Base-by-base conservation (phyloP, 2,888 invertebrate species). In the Ectemnius lituratus region DNA sequence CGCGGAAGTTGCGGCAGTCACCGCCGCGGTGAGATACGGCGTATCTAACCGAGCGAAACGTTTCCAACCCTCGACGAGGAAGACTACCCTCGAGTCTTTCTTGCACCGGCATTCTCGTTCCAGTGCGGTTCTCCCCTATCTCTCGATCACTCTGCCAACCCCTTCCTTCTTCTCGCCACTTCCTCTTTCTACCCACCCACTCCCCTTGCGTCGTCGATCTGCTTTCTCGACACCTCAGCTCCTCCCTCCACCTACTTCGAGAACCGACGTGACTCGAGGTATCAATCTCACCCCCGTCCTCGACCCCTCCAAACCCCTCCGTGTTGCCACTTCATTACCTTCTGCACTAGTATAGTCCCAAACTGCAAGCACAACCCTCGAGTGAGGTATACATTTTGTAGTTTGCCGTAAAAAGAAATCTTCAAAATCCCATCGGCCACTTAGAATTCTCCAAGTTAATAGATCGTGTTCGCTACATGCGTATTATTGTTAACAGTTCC, bases 311-410 rank as follows among this genome's bases (percentile, higher is more conserved):
- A 85, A 88, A 86, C 86, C 84, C 82, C 86, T 84, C 82, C 87
- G 85, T 87, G 89, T 89, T 89, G 87, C 88, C 89, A 89, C 89
- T 88, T 89, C 89, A 88, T 89, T 89, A 89, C 88, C 86, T 86
- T 86, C 73, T 81, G 85, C 85, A 78, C 23, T 23, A 23, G 74
- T 77, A 67, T 75, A 73, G 81, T 71, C 79, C 71, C 83, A 76
- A 78, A 82, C 76, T 72, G 78, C 64, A 37, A 37, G 37, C 37
- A 37, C 8, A 8, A 70, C 70, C 62, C 60, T 60, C 49, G 37
- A 63, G 76, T 6, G 16, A 28, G 56, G 81, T 82, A 82, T 83
- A 82, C 83, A 82, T 78, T 78, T 81, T 28, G 57, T 83, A 82
- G 81, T 78, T 81, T 28, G 57, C 18, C 13, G 46, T 20, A 76